Percentiles rank a stretch among this genome's conserved stretches.
Conservation (phyloP, 2,888 invertebrate genomes). For the Labia minor region DNA sequence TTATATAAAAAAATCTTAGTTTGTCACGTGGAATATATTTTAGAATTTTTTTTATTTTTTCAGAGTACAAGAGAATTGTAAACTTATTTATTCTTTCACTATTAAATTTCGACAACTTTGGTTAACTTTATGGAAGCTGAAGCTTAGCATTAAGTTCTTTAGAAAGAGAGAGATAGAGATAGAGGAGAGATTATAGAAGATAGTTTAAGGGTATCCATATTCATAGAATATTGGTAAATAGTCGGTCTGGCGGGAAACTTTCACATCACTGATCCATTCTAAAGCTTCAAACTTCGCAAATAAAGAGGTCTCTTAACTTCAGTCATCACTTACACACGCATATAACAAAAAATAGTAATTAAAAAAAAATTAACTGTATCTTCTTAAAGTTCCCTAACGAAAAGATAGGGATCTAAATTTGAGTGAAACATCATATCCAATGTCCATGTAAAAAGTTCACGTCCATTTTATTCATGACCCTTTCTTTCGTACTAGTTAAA, state of each 20-base stretch:
- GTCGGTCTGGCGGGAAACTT: conserved; percentile 13
- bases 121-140: conserved; percentile 13
- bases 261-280: conserved; percentile 13
- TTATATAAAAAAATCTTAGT: neutral
- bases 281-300: conserved; percentile 13
- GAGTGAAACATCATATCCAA: neutral
- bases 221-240: conserved; percentile 13
- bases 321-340: conserved; percentile 3
- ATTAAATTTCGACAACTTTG: conserved; percentile 4
- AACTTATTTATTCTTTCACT: neutral
- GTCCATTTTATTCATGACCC: neutral
- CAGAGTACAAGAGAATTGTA: neutral
- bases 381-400: conserved; percentile 13
- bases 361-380: conserved; percentile 1
- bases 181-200: neutral
- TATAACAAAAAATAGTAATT: neutral
- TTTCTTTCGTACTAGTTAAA: conserved; percentile 7
- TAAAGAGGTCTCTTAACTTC: neutral
- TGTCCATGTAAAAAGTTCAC: conserved; percentile 6
- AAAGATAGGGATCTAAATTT: conserved; percentile 1
- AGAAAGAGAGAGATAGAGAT: neutral
- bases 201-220: conserved; percentile 7
- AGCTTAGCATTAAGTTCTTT: conserved; percentile 9
- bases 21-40: conserved; percentile 13
- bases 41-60: neutral